Evolutionary conservation across 1,140 invertebrate species (phyloP).

Genomic region (Drusus annulatus): DNA sequence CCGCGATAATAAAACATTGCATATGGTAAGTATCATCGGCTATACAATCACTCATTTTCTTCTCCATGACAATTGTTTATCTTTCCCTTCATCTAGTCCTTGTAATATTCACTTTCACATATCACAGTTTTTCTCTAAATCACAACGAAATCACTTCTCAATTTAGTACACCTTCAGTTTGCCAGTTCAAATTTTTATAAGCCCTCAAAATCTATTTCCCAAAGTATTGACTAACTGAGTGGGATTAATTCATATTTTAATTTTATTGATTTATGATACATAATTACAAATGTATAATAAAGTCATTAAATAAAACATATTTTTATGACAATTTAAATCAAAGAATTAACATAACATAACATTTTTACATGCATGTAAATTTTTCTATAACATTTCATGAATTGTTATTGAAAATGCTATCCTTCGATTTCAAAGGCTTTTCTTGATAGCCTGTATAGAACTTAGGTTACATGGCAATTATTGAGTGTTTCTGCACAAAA

Average conservation of each 20-base stretch:
- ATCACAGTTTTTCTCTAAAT: constrained; percentile 27
- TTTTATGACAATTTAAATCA: too few species aligned
- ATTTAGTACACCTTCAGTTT: constrained; percentile 1
- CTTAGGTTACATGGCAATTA: too few species aligned
- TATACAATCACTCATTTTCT: not conserved
- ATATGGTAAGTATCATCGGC: constrained; percentile 34
- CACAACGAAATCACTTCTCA: constrained; percentile 22
- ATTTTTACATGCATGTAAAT: too few species aligned
- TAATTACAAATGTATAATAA: too few species aligned
- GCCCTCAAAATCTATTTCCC: not conserved
- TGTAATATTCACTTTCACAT: constrained; percentile 35
- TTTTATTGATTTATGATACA: too few species aligned
- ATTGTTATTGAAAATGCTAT: too few species aligned
- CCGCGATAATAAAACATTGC: not conserved
- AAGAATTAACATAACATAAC: too few species aligned
- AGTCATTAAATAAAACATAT: too few species aligned
- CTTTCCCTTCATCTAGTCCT: not conserved
- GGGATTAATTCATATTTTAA: not conserved
- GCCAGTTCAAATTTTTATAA: not conserved
- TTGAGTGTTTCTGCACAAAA: too few species aligned
- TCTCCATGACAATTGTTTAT: not conserved
- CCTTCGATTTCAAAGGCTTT: too few species aligned
- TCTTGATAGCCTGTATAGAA: not conserved
- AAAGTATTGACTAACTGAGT: not conserved
- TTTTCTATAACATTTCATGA: too few species aligned